phyloP scores from a whole-genome alignment of 1,140 invertebrate species.

The Spodoptera litura region DNA sequence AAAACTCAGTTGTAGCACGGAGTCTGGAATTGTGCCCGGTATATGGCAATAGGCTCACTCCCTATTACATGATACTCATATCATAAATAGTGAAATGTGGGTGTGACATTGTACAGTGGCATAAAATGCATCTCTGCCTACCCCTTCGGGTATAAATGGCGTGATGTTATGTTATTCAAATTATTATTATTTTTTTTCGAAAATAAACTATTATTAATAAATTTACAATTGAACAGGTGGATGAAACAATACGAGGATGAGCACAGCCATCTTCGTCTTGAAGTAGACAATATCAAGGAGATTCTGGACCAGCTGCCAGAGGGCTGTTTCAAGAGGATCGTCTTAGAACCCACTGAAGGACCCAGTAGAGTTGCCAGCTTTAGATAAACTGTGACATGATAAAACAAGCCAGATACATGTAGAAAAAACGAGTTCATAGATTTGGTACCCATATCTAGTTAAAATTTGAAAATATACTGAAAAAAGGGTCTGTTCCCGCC shows the following conservation, averaged over 20 bases:
- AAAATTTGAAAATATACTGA: too few species aligned
- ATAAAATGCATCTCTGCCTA: too few species aligned
- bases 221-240: slow-evolving; percentile 85
- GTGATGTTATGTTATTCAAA: too few species aligned
- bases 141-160: too few species aligned
- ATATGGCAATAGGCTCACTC: too few species aligned
- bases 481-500: background rate
- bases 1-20: too few species aligned
- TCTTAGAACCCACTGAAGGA: slow-evolving; percentile 87
- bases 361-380: background rate
- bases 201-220: background rate
- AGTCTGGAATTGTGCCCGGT: too few species aligned
- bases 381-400: background rate
- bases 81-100: too few species aligned
- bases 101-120: too few species aligned
- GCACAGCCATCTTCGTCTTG: slow-evolving; percentile 89
- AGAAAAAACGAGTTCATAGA: background rate
- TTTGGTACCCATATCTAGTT: background rate
- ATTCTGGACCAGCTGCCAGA: slow-evolving; percentile 93
- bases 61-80: too few species aligned
- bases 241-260: slow-evolving; percentile 94
- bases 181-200: too few species aligned
- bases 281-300: slow-evolving; percentile 95
- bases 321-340: slow-evolving; percentile 92
- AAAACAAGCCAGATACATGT: background rate